Evolutionary conservation across 2,888 invertebrate species (phyloP).

Genomic region (Agriopis aurantiaria): DNA sequence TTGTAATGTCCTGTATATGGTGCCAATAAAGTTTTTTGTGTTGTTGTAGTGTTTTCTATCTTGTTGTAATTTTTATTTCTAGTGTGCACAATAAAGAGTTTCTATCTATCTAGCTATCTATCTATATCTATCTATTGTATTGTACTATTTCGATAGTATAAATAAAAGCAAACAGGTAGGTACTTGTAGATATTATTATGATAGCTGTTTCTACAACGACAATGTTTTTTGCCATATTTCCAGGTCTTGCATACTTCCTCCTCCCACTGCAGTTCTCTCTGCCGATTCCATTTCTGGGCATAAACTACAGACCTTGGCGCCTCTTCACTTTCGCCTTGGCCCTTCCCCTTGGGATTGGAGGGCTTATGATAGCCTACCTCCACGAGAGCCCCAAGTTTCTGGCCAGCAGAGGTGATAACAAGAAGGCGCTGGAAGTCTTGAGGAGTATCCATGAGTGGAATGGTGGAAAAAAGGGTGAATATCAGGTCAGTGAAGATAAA

Average conservation of each 20-base stretch:
- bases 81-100: too few relatives aligned
- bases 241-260: slow-evolving; percentile 88
- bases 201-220: too few relatives aligned
- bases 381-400: slow-evolving; percentile 93
- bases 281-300: slow-evolving; percentile 66
- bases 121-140: too few relatives aligned
- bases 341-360: slow-evolving; percentile 76
- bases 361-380: slow-evolving; percentile 81
- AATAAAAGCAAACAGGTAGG: too few relatives aligned
- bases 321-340: slow-evolving; percentile 84
- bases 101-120: too few relatives aligned
- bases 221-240: neutral
- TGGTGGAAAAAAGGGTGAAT: slow-evolving; percentile 56
- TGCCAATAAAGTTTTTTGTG: too few relatives aligned
- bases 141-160: too few relatives aligned
- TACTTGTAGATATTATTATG: too few relatives aligned
- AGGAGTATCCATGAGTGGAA: slow-evolving; percentile 59
- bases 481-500: slow-evolving; percentile 53
- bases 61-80: too few relatives aligned
- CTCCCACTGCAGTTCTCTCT: slow-evolving; percentile 83
- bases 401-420: slow-evolving; percentile 85
- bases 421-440: slow-evolving; percentile 81
- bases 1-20: too few relatives aligned
- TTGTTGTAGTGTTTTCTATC: too few relatives aligned
- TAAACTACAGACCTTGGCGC: slow-evolving; percentile 90